Conservation (phyloP, 2,888 invertebrate species). For the Scaptodrosophila latifasciaeformis region DNA sequence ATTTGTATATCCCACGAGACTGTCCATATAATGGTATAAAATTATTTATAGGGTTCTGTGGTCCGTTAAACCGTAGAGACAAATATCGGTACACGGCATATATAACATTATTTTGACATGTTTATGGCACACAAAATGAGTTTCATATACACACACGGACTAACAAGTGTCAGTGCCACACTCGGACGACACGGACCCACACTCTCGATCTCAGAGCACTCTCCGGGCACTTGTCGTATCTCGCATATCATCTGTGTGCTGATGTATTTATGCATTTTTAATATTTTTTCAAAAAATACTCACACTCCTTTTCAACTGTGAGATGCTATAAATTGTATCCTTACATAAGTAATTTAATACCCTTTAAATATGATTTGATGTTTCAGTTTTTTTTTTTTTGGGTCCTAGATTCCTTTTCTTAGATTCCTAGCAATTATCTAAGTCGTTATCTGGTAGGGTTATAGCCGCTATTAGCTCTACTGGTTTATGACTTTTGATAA, state of each 20-base stretch:
- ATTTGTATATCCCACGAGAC: conserved; percentile 55
- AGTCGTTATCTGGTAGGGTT: conserved; percentile 64
- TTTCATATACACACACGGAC: conserved; percentile 19
- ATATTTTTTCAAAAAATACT: conserved; percentile 36
- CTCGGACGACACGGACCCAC: too few species aligned
- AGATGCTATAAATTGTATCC: conserved; percentile 30
- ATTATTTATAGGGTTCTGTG: conserved; percentile 5
- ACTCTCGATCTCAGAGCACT: too few species aligned
- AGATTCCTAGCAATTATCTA: conserved; percentile 55
- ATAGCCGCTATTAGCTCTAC: conserved; percentile 54
- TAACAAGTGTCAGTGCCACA: conserved; percentile 48
- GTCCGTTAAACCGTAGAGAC: too few species aligned
- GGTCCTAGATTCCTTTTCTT: too few species aligned
- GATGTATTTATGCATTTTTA: conserved; percentile 63
- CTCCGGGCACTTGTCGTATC: conserved; percentile 31
- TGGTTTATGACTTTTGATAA: conserved; percentile 47
- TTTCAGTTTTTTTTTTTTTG: too few species aligned
- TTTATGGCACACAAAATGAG: conserved; percentile 59
- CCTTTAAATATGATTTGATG: conserved; percentile 35
- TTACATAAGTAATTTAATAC: conserved; percentile 35
- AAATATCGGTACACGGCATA: conserved; percentile 22
- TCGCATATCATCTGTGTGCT: conserved; percentile 49
- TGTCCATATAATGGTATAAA: too few species aligned
- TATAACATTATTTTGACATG: conserved; percentile 65
- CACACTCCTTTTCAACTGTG: conserved; percentile 10